Evolutionary conservation across 2,888 invertebrate genomes (phyloP).

Genomic region (Drosophila ustulata): DNA sequence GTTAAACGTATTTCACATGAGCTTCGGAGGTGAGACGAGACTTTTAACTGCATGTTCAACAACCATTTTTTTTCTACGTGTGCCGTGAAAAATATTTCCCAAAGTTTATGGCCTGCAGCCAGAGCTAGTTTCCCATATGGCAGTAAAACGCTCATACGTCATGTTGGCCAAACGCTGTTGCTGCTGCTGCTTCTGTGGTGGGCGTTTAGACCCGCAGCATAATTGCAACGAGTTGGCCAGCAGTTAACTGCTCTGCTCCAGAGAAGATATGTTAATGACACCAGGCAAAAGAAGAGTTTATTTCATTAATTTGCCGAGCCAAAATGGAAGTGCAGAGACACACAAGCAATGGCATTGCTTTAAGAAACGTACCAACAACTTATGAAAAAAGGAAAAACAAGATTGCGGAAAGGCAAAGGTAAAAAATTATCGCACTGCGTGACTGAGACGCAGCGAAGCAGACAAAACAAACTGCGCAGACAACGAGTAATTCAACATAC

Average conservation of each 20-base stretch:
- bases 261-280: conserved; percentile 19
- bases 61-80: conserved; percentile 8
- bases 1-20: conserved; percentile 18
- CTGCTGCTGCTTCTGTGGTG: background rate
- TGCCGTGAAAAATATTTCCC: conserved; percentile 52
- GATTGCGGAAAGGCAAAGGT: conserved; percentile 15
- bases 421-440: conserved; percentile 58
- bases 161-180: conserved; percentile 20
- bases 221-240: conserved; percentile 24
- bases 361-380: conserved; percentile 31
- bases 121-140: background rate
- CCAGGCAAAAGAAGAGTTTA: background rate
- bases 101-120: conserved; percentile 37
- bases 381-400: conserved; percentile 31
- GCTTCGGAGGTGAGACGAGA: conserved; percentile 15
- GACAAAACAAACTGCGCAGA: conserved; percentile 48
- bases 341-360: background rate
- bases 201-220: conserved; percentile 16
- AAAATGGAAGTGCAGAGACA: background rate
- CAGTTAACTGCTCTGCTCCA: conserved; percentile 12
- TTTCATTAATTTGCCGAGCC: conserved; percentile 25
- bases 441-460: conserved; percentile 53
- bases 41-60: conserved; percentile 22
- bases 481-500: conserved; percentile 29
- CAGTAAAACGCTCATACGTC: conserved; percentile 18